A percentile compares a stretch with the other conserved stretches of the same genome.
phyloP scores from a whole-genome alignment of 1,140 invertebrate genomes.

The Drosophila pectinifera region DNA sequence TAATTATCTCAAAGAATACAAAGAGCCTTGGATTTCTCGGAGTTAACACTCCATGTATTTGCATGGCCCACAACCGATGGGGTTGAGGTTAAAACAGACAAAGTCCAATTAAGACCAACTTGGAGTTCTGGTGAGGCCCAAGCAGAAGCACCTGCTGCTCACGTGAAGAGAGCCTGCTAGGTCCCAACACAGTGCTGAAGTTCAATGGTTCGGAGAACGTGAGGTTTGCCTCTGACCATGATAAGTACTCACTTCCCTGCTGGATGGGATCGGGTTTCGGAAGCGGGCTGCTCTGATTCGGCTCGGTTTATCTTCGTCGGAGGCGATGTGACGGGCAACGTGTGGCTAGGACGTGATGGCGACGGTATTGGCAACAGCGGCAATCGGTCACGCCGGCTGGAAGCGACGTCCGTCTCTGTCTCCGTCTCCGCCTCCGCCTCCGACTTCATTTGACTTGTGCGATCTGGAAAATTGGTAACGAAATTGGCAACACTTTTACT shows the following conservation, averaged over 20 bases:
- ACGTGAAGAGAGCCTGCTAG: conserved; percentile 26
- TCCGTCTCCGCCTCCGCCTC: conserved; percentile 3
- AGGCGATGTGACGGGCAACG: not conserved
- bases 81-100: conserved; percentile 2
- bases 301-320: conserved; percentile 15
- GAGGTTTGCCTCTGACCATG: conserved; percentile 32
- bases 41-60: not conserved
- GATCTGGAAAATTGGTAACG: conserved; percentile 74
- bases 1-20: not conserved
- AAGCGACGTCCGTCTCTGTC: too few relatives aligned
- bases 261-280: conserved; percentile 41
- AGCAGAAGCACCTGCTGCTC: conserved; percentile 37
- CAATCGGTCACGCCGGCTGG: conserved; percentile 58
- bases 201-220: conserved; percentile 53
- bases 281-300: conserved; percentile 12
- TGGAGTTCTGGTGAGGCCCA: not conserved
- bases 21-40: not conserved
- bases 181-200: conserved; percentile 38
- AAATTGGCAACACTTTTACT: conserved; percentile 76
- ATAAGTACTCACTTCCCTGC: conserved; percentile 23
- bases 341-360: conserved; percentile 51
- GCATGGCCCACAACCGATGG: not conserved
- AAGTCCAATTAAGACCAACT: conserved; percentile 3
- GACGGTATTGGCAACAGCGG: conserved; percentile 15
- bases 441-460: conserved; percentile 25